Evolutionary conservation across 2,888 invertebrate genomes (phyloP), one percentile per base, ranked within the genome.

Genomic region (Plutella xylostella): DNA sequence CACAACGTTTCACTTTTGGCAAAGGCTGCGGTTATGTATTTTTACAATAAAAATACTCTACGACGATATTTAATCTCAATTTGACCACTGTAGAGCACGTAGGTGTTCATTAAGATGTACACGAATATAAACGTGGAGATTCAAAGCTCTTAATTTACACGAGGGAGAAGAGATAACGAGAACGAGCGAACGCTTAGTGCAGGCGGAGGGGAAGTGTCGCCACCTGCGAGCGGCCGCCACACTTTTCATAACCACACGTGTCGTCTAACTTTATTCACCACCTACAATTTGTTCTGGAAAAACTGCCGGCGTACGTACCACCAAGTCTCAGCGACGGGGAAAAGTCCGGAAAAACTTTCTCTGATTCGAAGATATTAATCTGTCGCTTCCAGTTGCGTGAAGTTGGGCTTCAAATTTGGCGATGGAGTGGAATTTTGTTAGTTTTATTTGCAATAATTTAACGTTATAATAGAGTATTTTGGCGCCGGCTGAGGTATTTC

Each of bases 201-300:
- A 68, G 67, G 67, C 70, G 65, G 63, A 55, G 58, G 51, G 54
- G 57, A 58, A 58, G 63, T 58, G 46, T 42, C 38, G 30, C 38
- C 43, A 39, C 40, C 43, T 40, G 53, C 34, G n/a, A 33, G 55
- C 53, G 51, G 54, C 55, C 61, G 57, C 62, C 61, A 60, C 65
- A 62, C 65, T 68, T 60, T 70, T 71, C 75, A 77, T 78, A 77
- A 77, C 73, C 68, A 64, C 65, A 68, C 72, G 68, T 72, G 72
- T 74, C 75, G 71, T 72, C 73, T 73, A 76, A 78, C 72, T 78
- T 75, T 77, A 72, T 73, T 73, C 72, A 68, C 69, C 68, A 65
- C 69, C 70, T 68, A 62, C 69, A 72, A 78, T 74, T 76, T 75
- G 72, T 75, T 74, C 71, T 70, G 60, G 65, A 62, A 56, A 67